Percentiles rank a stretch among this genome's conserved stretches.
Conservation (phyloP, 1,140 invertebrate species). For the Scaptomyza hsui region DNA sequence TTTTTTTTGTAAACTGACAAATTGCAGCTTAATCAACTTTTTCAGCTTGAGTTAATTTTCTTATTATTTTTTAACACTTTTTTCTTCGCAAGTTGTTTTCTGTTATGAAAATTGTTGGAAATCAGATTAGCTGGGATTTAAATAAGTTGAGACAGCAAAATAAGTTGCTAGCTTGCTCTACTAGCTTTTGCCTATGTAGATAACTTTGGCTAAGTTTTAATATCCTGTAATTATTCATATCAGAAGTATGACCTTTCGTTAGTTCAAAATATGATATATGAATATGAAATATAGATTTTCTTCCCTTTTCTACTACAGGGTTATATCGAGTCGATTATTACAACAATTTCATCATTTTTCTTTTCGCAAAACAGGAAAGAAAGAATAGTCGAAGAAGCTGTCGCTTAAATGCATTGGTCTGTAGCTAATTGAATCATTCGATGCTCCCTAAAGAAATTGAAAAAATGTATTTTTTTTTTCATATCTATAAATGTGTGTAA, state of each 20-base stretch:
- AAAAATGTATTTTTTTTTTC: constrained; percentile 59
- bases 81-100: constrained; percentile 8
- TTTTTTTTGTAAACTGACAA: neutral
- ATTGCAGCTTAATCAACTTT: neutral
- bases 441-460: constrained; percentile 43
- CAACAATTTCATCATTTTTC: too few species aligned
- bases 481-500: constrained; percentile 55
- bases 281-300: too few species aligned
- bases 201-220: constrained; percentile 2
- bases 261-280: too few species aligned
- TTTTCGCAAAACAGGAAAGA: neutral
- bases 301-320: too few species aligned
- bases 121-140: constrained; percentile 38
- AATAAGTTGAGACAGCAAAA: constrained; percentile 17
- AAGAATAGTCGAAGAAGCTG: constrained; percentile 9
- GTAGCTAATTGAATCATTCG: constrained; percentile 75
- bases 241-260: too few species aligned
- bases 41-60: neutral
- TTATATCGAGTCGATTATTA: too few species aligned
- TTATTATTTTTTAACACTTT: too few species aligned
- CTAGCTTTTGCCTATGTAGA: neutral
- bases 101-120: constrained; percentile 35
- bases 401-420: constrained; percentile 58
- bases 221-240: neutral
- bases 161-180: constrained; percentile 30